Percentiles rank a stretch among this genome's conserved stretches.
Evolutionary conservation across 2,797 vertebrate species (phyloP).

Genomic region (Eulemur mongoz): DNA sequence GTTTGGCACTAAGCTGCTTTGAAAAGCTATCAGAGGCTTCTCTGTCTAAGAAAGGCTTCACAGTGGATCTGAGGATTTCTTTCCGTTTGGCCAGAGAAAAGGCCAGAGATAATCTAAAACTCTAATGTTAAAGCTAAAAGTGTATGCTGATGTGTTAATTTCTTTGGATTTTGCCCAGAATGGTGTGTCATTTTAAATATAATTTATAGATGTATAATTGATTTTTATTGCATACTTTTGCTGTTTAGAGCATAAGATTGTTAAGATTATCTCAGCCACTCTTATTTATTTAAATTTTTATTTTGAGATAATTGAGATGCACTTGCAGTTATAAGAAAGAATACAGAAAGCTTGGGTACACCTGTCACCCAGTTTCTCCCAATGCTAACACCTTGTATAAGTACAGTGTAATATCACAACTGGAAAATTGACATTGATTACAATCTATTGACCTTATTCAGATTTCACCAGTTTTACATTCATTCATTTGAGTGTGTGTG

Average conservation of each 20-base stretch:
- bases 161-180: conserved; percentile 24
- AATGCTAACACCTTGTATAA: background rate
- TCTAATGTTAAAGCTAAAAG: conserved; percentile 2
- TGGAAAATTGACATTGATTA: background rate
- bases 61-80: conserved; percentile 33
- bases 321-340: background rate
- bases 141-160: background rate
- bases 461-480: background rate
- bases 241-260: background rate
- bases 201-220: conserved; percentile 1
- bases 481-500: background rate
- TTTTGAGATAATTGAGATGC: background rate
- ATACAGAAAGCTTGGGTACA: background rate
- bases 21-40: conserved; percentile 36
- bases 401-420: background rate
- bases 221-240: background rate
- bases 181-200: background rate
- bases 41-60: conserved; percentile 15
- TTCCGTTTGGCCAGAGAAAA: conserved; percentile 50
- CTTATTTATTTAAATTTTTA: background rate
- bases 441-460: background rate
- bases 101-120: conserved; percentile 32
- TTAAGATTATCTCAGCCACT: background rate
- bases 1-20: conserved; percentile 54
- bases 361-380: background rate